phyloP scores from a whole-genome alignment of 1,140 invertebrate species.

The Diorhabda carinulata region DNA sequence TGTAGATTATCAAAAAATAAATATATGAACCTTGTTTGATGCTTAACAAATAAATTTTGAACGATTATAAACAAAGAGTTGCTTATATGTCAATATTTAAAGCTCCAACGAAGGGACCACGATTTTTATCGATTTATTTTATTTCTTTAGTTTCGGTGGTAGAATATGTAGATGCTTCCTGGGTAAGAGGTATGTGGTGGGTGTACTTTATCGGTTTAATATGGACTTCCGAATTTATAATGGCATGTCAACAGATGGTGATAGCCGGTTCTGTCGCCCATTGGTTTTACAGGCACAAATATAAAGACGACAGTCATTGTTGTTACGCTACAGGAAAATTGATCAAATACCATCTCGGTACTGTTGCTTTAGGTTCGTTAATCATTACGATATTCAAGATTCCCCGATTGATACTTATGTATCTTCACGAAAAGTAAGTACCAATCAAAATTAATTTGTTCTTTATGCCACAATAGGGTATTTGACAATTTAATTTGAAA shows the following conservation, averaged over 20 bases:
- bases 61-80: too few relatives aligned
- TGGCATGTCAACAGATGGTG: constrained; percentile 87
- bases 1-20: too few relatives aligned
- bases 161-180: constrained; percentile 65
- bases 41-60: too few relatives aligned
- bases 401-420: constrained; percentile 80
- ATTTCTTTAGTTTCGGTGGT: constrained; percentile 56
- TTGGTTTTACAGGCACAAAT: constrained; percentile 77
- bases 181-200: constrained; percentile 88
- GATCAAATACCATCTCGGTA: constrained; percentile 84
- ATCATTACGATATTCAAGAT: constrained; percentile 88
- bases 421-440: constrained; percentile 75
- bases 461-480: too few relatives aligned
- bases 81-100: too few relatives aligned
- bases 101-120: too few relatives aligned
- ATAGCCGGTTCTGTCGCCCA: constrained; percentile 81
- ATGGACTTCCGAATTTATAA: constrained; percentile 87
- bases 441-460: constrained; percentile 3
- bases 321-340: constrained; percentile 70
- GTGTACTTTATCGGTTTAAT: constrained; percentile 83
- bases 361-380: constrained; percentile 85
- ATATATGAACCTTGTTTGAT: too few relatives aligned
- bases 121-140: constrained; percentile 12
- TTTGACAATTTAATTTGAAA: too few relatives aligned
- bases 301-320: constrained; percentile 51